These are phyloP conservation scores for Leuciscus waleckii DNA, from an alignment of 2,797 vertebrate species.

Conservation along the genomic window DNA sequence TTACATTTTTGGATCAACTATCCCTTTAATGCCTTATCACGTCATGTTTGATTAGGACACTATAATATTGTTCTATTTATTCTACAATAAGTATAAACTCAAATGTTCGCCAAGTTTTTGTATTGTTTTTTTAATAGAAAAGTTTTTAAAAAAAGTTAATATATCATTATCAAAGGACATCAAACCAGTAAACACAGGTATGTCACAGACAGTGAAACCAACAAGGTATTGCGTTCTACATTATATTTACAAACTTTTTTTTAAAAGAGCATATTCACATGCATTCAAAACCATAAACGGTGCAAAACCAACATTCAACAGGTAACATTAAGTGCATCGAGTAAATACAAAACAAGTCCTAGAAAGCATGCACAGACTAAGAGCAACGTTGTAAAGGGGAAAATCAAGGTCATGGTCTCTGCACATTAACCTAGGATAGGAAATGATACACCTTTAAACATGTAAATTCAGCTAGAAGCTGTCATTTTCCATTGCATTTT, in stretches of 20 bases:
- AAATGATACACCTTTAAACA: neutral
- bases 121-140: neutral
- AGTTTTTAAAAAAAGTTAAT: neutral
- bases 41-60: neutral
- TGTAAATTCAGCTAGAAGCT: neutral
- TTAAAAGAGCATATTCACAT: neutral
- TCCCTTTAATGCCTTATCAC: neutral
- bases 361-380: neutral
- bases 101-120: neutral
- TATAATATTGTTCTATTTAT: neutral
- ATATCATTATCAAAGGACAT: neutral
- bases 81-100: neutral
- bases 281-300: neutral
- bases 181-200: neutral
- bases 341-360: neutral
- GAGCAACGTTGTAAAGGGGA: neutral
- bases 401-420: neutral
- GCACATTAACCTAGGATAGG: neutral
- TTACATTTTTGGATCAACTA: too few relatives aligned
- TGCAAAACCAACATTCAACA: neutral
- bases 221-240: too few relatives aligned
- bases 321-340: neutral
- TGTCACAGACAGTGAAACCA: neutral
- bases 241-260: too few relatives aligned
- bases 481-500: conserved; percentile 8